Conservation (phyloP, 1,140 invertebrate genomes). For the Plectrocnemia conspersa region DNA sequence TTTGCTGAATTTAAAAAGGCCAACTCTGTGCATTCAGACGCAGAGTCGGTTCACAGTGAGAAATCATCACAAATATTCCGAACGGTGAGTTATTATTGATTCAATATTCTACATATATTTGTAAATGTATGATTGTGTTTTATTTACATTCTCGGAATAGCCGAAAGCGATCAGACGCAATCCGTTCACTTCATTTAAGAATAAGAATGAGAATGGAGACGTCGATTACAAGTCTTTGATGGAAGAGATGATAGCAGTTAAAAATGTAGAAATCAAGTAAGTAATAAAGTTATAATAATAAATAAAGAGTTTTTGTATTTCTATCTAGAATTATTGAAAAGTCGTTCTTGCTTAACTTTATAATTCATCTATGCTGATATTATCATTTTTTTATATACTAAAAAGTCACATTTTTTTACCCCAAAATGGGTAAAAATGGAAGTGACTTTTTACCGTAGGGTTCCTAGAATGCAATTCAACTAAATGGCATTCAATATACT, state of each 20-base stretch:
- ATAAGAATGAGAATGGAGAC: neutral
- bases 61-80: constrained; percentile 26
- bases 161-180: constrained; percentile 20
- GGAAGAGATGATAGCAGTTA: constrained; percentile 24
- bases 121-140: neutral
- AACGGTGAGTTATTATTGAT: constrained; percentile 18
- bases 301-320: neutral
- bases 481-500: too few species aligned
- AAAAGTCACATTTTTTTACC: too few species aligned
- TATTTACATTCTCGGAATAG: neutral
- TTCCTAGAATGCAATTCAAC: too few species aligned
- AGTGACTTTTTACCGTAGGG: too few species aligned
- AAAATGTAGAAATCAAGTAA: constrained; percentile 32
- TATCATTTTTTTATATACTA: too few species aligned
- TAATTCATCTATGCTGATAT: too few species aligned
- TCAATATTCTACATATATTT: constrained; percentile 1
- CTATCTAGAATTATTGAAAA: neutral
- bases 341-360: too few species aligned
- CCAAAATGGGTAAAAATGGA: too few species aligned
- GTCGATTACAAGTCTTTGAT: neutral
- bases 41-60: constrained; percentile 28
- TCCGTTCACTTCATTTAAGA: neutral
- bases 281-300: neutral
- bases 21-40: constrained; percentile 21
- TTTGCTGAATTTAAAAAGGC: constrained; percentile 11